A percentile compares a stretch with the other conserved stretches of the same genome.
Conservation (phyloP, 2,113 vertebrate species). For the Nibea coibor region DNA sequence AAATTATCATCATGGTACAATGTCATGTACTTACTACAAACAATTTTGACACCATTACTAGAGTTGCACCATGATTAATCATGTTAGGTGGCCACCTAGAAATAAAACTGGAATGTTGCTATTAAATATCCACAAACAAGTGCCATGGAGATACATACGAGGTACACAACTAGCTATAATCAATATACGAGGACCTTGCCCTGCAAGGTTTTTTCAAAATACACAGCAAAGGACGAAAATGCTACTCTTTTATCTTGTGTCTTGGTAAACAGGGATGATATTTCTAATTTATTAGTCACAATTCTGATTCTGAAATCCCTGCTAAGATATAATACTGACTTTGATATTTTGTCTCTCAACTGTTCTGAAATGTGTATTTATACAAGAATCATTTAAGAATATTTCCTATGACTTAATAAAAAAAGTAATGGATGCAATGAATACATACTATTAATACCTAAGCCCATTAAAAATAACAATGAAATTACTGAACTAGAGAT, state of each 20-base stretch:
- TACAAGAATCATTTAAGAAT: constrained; percentile 38
- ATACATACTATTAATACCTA: constrained; percentile 48
- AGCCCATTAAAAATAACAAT: constrained; percentile 33
- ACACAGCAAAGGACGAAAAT: constrained; percentile 57
- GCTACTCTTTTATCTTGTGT: constrained; percentile 38
- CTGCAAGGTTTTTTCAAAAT: constrained; percentile 80
- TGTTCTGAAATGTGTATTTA: constrained; percentile 34
- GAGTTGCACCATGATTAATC: constrained; percentile 24
- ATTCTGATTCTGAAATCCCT: constrained; percentile 45
- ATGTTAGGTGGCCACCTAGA: constrained; percentile 39
- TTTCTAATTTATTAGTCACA: constrained; percentile 33
- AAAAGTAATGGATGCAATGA: constrained; percentile 36
- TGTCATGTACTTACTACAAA: constrained; percentile 45
- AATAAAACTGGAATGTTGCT: constrained; percentile 72
- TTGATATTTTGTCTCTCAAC: constrained; percentile 31
- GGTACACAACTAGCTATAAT: constrained; percentile 48
- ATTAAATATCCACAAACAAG: constrained; percentile 66
- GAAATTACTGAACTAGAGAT: constrained; percentile 43
- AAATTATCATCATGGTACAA: constrained; percentile 42
- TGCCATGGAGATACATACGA: constrained; percentile 55
- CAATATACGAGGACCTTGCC: constrained; percentile 73
- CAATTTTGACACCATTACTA: constrained; percentile 36
- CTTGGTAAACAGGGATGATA: constrained; percentile 31
- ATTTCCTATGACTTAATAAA: constrained; percentile 26
- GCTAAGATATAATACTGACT: constrained; percentile 73